These are phyloP conservation scores for Silurus glanis DNA, from an alignment of 2,113 vertebrate genomes.

Conservation along the genomic window DNA sequence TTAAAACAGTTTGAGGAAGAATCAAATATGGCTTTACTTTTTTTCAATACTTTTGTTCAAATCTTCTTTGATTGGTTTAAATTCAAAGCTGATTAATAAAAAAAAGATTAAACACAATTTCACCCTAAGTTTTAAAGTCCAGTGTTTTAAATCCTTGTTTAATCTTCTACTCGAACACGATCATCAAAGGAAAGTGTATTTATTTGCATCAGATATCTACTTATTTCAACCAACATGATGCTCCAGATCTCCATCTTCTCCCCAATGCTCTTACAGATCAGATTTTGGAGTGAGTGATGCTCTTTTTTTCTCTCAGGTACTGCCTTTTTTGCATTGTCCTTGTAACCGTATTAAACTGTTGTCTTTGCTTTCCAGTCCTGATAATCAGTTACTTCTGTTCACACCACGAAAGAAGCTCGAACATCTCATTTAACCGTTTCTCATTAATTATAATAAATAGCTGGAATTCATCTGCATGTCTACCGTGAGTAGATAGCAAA, in stretches of 20 bases:
- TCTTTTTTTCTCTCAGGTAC: slow-evolving; percentile 3
- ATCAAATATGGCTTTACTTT: too few relatives aligned
- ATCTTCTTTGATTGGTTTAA: too few relatives aligned
- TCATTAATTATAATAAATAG: background rate
- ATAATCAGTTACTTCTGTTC: background rate
- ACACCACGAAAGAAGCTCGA: background rate
- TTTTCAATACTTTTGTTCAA: too few relatives aligned
- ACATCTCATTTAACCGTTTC: background rate
- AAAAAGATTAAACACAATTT: background rate
- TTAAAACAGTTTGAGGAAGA: too few relatives aligned
- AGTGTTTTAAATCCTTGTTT: background rate
- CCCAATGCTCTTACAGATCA: background rate
- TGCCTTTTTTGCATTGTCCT: background rate
- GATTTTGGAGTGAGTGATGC: background rate
- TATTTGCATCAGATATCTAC: background rate
- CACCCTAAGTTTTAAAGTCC: background rate
- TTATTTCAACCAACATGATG: background rate
- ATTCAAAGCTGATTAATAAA: too few relatives aligned
- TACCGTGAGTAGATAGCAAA: background rate
- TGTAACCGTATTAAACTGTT: background rate
- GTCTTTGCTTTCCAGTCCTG: background rate
- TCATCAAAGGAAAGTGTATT: background rate
- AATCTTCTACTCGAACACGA: background rate
- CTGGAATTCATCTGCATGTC: background rate
- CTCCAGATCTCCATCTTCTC: background rate